phyloP scores from a whole-genome alignment of 2,888 invertebrate genomes.

The Cetonia aurata region DNA sequence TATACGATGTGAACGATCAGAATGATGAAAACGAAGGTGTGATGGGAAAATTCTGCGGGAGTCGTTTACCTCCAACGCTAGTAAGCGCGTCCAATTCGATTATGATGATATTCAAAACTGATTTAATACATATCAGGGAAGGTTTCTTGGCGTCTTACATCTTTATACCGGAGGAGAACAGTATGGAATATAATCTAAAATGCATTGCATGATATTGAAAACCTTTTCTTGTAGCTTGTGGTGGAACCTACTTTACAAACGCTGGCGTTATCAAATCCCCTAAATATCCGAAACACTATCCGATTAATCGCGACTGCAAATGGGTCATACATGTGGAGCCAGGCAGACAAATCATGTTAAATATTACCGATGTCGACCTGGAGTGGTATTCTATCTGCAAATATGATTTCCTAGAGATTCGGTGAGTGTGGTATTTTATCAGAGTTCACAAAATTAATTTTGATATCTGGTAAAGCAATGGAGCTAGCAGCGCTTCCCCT shows the following conservation, averaged over 20 bases:
- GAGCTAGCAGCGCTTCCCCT: conserved; percentile 78
- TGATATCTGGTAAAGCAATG: conserved; percentile 80
- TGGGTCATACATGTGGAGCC: conserved; percentile 82
- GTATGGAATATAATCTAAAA: conserved; percentile 57
- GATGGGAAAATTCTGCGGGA: conserved; percentile 76
- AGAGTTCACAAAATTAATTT: conserved; percentile 26
- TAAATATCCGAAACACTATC: conserved; percentile 82
- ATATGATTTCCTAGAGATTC: conserved; percentile 81
- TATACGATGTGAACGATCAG: conserved; percentile 71
- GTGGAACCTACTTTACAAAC: conserved; percentile 75
- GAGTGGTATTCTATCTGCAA: conserved; percentile 71
- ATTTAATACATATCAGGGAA: conserved; percentile 68
- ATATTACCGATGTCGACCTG: conserved; percentile 74
- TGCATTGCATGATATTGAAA: neutral
- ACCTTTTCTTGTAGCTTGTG: conserved; percentile 74
- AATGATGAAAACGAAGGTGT: conserved; percentile 65
- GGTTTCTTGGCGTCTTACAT: conserved; percentile 84
- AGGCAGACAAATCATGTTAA: conserved; percentile 81
- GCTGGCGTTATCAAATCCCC: conserved; percentile 83
- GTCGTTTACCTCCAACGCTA: conserved; percentile 73
- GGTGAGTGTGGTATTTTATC: too few relatives aligned
- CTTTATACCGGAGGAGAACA: conserved; percentile 71
- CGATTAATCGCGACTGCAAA: conserved; percentile 78
- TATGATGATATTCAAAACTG: conserved; percentile 78
- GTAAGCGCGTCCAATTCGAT: conserved; percentile 77